Evolutionary conservation across 2,113 vertebrate genomes (phyloP).

Genomic region (Grus americana): DNA sequence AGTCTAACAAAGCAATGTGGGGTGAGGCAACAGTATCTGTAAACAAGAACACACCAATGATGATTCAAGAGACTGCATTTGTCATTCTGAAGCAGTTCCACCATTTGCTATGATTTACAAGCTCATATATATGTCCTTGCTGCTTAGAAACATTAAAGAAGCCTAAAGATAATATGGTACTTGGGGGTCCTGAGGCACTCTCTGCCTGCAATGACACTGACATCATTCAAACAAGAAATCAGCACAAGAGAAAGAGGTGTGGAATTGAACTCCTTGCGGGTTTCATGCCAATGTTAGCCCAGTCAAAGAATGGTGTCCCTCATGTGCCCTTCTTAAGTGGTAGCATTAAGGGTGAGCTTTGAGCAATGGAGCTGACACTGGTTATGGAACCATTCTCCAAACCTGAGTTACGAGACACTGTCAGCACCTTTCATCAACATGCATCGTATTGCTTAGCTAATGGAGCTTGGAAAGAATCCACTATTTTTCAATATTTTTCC

Average conservation of each 20-base stretch:
- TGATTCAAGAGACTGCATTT: not conserved
- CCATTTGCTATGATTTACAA: not conserved
- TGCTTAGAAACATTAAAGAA: not conserved
- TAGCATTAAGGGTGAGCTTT: not conserved
- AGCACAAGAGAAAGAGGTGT: not conserved
- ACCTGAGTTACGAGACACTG: not conserved
- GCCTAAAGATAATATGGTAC: not conserved
- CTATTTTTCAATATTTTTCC: conserved; percentile 57
- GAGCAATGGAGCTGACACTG: not conserved
- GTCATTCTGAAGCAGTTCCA: not conserved
- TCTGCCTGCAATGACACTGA: not conserved
- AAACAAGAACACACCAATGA: not conserved
- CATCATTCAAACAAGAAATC: not conserved
- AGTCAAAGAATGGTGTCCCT: not conserved
- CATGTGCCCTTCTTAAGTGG: not conserved
- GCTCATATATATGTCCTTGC: not conserved
- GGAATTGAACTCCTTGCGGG: not conserved
- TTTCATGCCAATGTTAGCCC: not conserved
- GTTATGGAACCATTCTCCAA: not conserved
- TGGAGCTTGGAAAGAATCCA: conserved; percentile 27
- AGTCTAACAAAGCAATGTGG: not conserved
- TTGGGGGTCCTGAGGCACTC: accelerated
- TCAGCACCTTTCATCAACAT: conserved; percentile 42
- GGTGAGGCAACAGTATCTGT: not conserved
- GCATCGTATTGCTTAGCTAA: conserved; percentile 20